Conservation (phyloP, 2,797 vertebrate genomes). For the Gymnoscopelus microlampas region DNA sequence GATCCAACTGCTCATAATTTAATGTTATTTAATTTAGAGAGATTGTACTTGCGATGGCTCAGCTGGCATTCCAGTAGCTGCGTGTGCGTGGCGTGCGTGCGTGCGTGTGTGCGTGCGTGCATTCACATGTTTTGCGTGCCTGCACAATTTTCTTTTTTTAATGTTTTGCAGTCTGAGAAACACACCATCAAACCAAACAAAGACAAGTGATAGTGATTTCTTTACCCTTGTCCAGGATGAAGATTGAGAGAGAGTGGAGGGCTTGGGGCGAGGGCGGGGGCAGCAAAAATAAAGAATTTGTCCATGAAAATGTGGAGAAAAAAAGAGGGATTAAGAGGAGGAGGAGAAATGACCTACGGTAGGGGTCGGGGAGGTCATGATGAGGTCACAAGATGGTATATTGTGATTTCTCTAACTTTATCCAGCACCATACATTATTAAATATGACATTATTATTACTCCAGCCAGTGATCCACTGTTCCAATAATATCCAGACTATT, state of each 20-base stretch:
- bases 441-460: slow-evolving; percentile 63
- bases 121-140: too few species aligned
- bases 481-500: slow-evolving; percentile 57
- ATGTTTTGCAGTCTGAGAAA: too few species aligned
- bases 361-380: slow-evolving; percentile 9
- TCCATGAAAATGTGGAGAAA: slow-evolving; percentile 41
- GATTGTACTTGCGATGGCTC: slow-evolving; percentile 63
- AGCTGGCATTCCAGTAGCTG: slow-evolving; percentile 57
- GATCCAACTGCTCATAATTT: slow-evolving; percentile 49
- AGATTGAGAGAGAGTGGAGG: too few species aligned
- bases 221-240: too few species aligned
- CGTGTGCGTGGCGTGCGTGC: background rate
- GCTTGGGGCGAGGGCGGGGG: too few species aligned
- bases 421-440: slow-evolving; percentile 66
- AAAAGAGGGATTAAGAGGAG: slow-evolving; percentile 29
- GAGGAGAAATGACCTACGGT: slow-evolving; percentile 42
- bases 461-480: slow-evolving; percentile 47
- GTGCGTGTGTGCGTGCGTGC: slow-evolving; percentile 1
- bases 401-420: slow-evolving; percentile 62
- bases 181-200: too few species aligned
- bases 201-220: too few species aligned
- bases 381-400: slow-evolving; percentile 49
- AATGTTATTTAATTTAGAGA: slow-evolving; percentile 76
- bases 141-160: too few species aligned
- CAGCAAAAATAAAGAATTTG: slow-evolving; percentile 31